Conservation (phyloP, 2,888 invertebrate species). For the Thera britannica region DNA sequence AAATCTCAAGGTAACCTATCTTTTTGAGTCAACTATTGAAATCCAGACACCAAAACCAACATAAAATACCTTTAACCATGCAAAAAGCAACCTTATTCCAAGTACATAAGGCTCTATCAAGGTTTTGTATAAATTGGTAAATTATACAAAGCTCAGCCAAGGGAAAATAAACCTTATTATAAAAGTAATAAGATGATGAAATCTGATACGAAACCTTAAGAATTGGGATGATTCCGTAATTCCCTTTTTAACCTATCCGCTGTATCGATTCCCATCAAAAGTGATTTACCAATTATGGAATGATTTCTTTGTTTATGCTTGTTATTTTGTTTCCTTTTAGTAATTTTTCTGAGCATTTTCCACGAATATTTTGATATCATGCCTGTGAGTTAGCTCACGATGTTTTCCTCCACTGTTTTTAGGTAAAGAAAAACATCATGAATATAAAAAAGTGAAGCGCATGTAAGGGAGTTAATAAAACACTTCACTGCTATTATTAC, state of each 20-base stretch:
- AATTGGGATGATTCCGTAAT: slow-evolving; percentile 24
- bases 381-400: too few relatives aligned
- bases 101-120: slow-evolving; percentile 10
- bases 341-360: neutral
- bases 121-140: slow-evolving; percentile 25
- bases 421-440: too few relatives aligned
- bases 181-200: slow-evolving; percentile 17
- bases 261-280: slow-evolving; percentile 21
- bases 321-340: neutral
- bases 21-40: slow-evolving; percentile 23
- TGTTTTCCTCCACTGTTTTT: too few relatives aligned
- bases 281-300: slow-evolving; percentile 3
- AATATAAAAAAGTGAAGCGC: too few relatives aligned
- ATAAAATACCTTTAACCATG: neutral
- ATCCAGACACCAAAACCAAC: slow-evolving; percentile 22
- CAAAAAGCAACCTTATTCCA: slow-evolving; percentile 3
- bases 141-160: slow-evolving; percentile 12
- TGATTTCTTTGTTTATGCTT: neutral
- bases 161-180: slow-evolving; percentile 12
- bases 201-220: slow-evolving; percentile 50
- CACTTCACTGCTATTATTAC: too few relatives aligned
- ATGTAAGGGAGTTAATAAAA: too few relatives aligned
- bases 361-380: too few relatives aligned
- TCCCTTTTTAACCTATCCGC: slow-evolving; percentile 28
- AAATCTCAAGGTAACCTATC: slow-evolving; percentile 24